Base-by-base conservation (phyloP, 2,113 vertebrate species). In the Hepsetus odoe region DNA sequence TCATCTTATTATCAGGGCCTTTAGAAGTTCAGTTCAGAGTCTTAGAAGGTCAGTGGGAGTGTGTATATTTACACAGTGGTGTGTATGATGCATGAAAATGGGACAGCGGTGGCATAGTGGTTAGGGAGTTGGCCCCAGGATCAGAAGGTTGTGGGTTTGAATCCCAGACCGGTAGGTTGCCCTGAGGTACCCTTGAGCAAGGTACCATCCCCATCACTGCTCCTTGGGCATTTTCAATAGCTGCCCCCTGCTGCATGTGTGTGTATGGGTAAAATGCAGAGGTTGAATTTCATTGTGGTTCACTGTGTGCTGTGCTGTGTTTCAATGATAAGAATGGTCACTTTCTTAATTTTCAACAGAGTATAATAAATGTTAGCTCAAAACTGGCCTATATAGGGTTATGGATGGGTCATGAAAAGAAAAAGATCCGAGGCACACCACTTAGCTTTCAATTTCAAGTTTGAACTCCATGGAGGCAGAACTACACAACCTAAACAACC, bases 401-500 rank as follows among this genome's bases (percentile, higher is more conserved):
- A 38, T 35, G 61, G 18, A 4, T 65, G 35, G 9, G 35, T 65
- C 38, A 65, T 65, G 7, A 22, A 32, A 38, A n/a, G 6, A 33
- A 32, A 61, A 59, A 38, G 61, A 9, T 38, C 7, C 2, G 9
- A 35, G 18, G 20, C 32, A 65, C 16, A 18, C n/a, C 0, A 9
- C 38, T 65, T 11, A 38, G 32, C 61, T 38, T 65, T 65, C 18
- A 65, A 38, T 65, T 65, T n/a, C 18, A 65, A 65, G 61, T 35
- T 3, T 32, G 11, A 61, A 30, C n/a, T n/a, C n/a, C n/a, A n/a
- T n/a, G n/a, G n/a, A n/a, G n/a, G 26, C 58, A 61, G 58, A 24
- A 24, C 32, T 38, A 35, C 61, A 22, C 38, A 3, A 24, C 49
- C 5, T 20, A 75, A 65, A 49, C 30, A 65, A 33, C 24, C 46